Base-by-base conservation (phyloP, 1,140 invertebrate species). In the Dendroctonus ponderosae region DNA sequence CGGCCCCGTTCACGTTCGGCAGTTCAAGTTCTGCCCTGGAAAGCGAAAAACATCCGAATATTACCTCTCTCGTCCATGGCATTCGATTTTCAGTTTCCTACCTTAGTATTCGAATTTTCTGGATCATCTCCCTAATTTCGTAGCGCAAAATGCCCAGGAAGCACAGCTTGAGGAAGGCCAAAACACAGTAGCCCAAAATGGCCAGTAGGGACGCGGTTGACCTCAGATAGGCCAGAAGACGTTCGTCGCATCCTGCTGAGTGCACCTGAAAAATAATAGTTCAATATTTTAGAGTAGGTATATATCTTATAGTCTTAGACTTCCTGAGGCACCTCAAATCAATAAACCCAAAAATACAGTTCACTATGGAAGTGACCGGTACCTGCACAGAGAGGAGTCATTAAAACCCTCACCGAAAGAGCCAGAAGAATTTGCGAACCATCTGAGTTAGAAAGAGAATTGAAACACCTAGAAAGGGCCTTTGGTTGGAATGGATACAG, bases 81-180 rank as follows among this genome's bases (percentile, higher is more conserved):
- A 26, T 26, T 26, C 26, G 3, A 3, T 26, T 26, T 26, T 26
- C 26, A 26, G 26, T 26, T 26, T 8, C 39, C 15, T 67, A 68
- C 66, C 58, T 68, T 58, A 85, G 78, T 74, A 86, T 84, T 71
- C 79, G 84, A 77, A 95, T 94, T 79, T 94, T 95, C 75, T 94
- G 91, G 72, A 95, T 93, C 92, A 93, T 93, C 76, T 93, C 92
- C 56, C 88, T 83, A 71, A 93, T 92, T 80, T 93, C 90, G 79
- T 91, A 92, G 49, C 88, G 82, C 42, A 95, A 82, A 72, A 95
- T 94, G 38, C 91, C 91, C 40, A 94, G 85, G 82, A 94, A 95
- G 81, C 91, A 94, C 70, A 94, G 81, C 80, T 95, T 95, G 51
- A 93, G 84, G 80, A 94, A 94, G 62, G 92, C 89, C 66, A 94